These are phyloP conservation scores for Chymomyza procnemis DNA, from an alignment of 2,888 invertebrate genomes.

Conservation along the genomic window DNA sequence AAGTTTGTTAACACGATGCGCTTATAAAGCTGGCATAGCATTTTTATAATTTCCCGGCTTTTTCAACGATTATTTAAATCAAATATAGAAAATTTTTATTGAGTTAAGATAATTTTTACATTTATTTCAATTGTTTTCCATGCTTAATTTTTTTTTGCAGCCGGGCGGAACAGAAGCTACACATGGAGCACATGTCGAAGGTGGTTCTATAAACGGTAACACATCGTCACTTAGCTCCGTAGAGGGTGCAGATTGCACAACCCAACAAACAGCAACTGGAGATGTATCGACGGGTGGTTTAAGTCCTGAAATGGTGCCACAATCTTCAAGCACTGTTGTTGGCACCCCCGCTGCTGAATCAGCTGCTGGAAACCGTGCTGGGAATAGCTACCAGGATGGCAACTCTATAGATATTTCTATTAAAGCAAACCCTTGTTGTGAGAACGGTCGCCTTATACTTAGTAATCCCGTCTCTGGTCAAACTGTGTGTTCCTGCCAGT, in stretches of 20 bases:
- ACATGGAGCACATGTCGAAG: slow-evolving; percentile 59
- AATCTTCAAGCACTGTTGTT: slow-evolving; percentile 76
- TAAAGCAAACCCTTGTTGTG: slow-evolving; percentile 84
- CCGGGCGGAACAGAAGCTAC: slow-evolving; percentile 64
- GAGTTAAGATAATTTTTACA: neutral
- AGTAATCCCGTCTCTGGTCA: slow-evolving; percentile 95
- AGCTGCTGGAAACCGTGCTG: slow-evolving; percentile 32
- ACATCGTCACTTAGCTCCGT: slow-evolving; percentile 69
- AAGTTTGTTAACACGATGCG: slow-evolving; percentile 69
- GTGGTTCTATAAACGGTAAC: slow-evolving; percentile 54
- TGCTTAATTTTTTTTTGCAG: slow-evolving; percentile 66
- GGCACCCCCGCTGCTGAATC: slow-evolving; percentile 46
- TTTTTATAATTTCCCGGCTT: neutral
- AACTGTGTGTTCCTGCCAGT: slow-evolving; percentile 95
- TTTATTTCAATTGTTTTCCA: slow-evolving; percentile 27
- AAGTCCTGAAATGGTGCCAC: slow-evolving; percentile 78
- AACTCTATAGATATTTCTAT: slow-evolving; percentile 61
- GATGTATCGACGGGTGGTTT: slow-evolving; percentile 75
- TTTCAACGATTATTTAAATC: no score
- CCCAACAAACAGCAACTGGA: slow-evolving; percentile 80
- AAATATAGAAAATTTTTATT: no score
- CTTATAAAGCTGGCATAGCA: slow-evolving; percentile 51
- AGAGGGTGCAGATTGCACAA: slow-evolving; percentile 80
- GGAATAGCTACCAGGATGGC: slow-evolving; percentile 54
- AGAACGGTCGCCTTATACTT: slow-evolving; percentile 93